Conservation (phyloP, 2,113 vertebrate species). For the Henicopernis longicauda region DNA sequence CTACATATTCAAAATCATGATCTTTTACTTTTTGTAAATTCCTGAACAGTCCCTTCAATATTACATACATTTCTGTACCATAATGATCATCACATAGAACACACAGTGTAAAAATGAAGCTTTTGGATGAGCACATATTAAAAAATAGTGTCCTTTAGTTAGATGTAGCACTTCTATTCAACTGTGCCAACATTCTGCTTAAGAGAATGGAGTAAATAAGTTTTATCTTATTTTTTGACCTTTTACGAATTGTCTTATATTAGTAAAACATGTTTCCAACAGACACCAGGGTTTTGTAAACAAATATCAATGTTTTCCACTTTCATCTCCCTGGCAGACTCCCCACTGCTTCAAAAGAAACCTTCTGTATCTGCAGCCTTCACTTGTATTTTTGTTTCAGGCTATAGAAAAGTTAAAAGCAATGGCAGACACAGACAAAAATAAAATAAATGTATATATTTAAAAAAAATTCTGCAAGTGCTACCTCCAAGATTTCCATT, state of each 20-base stretch:
- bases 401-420: neutral
- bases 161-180: neutral
- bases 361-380: neutral
- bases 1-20: neutral
- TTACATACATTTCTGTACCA: neutral
- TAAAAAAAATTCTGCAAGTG: neutral
- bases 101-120: neutral
- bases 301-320: neutral
- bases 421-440: neutral
- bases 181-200: neutral
- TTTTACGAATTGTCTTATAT: neutral
- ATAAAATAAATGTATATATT: neutral
- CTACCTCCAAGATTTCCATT: neutral
- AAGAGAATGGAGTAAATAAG: neutral
- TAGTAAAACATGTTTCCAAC: neutral
- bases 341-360: neutral
- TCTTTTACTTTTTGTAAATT: neutral
- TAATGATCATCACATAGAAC: neutral
- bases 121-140: neutral
- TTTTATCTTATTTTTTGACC: neutral
- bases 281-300: neutral
- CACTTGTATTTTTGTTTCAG: neutral
- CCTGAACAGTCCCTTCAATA: neutral
- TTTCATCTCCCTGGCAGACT: neutral
- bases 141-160: neutral